Conservation (phyloP, 1,140 invertebrate species). For the Eueides isabella region DNA sequence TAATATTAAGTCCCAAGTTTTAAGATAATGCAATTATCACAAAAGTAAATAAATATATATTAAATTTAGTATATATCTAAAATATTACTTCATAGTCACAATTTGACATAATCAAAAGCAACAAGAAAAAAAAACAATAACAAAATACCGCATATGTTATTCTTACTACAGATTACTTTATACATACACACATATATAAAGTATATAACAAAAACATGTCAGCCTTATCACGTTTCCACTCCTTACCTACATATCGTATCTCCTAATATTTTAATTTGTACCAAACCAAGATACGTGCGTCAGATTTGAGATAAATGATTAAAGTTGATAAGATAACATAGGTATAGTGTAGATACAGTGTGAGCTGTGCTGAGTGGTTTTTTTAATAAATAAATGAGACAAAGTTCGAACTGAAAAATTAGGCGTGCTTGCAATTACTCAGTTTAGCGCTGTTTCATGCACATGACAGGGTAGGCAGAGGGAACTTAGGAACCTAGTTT, state of each 20-base stretch:
- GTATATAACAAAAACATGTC: conserved; percentile 11
- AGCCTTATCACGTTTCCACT: conserved; percentile 20
- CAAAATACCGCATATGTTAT: background rate
- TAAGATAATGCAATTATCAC: too few relatives aligned
- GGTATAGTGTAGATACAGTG: background rate
- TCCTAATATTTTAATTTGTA: conserved; percentile 25
- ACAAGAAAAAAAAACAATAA: background rate
- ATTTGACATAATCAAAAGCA: too few relatives aligned
- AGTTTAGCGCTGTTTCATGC: too few relatives aligned
- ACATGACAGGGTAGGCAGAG: too few relatives aligned
- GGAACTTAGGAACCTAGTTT: too few relatives aligned
- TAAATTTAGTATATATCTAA: too few relatives aligned
- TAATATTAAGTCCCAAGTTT: too few relatives aligned
- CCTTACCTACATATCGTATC: conserved; percentile 30
- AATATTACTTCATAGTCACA: too few relatives aligned
- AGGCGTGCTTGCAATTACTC: too few relatives aligned
- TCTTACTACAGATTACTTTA: background rate
- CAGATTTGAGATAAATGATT: conserved; percentile 25
- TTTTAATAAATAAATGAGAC: too few relatives aligned
- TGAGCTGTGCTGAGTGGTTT: background rate
- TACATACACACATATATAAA: background rate
- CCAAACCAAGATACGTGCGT: conserved; percentile 2
- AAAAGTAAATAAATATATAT: too few relatives aligned
- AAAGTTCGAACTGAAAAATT: too few relatives aligned
- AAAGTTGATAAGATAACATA: conserved; percentile 20